Evolutionary conservation across 1,140 invertebrate genomes (phyloP), one percentile per base, ranked within the genome.

Genomic region (Macrotrachela quadricornifera): DNA sequence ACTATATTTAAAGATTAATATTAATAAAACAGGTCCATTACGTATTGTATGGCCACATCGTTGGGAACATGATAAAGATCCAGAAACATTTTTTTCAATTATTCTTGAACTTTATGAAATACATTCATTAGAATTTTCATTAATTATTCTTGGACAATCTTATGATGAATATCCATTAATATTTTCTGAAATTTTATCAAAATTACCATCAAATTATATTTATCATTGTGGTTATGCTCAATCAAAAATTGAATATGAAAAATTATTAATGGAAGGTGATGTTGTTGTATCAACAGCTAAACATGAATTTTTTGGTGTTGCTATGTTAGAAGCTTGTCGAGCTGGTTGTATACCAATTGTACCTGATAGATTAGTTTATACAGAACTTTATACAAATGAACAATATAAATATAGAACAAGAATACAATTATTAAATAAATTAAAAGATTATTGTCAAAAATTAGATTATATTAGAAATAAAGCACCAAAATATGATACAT

Each of bases 61-160:
- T 61, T 82, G 80, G 80, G 80, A 83, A 65, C 80, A 81, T 66
- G 80, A 83, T 62, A 82, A 82, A 66, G 75, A 78, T 64, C 80
- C 80, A 11, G 72, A 78, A 37, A 60, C 72, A 17, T 76, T 82
- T 61, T 77, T 80, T 49, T 60, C 73, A 10, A 71, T 74, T 6
- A 14, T 42, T 14, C 13, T 37, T 54, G 43, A 46, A 50, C 46
- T 43, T 39, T 56, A 54, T 39, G 52, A 65, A 64, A 60, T 10
- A 58, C 67, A 54, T 68, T 68, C 59, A 30, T 30, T 30, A 30
- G 8, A 2, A 30, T 30, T 30, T 30, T 30, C 21, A 30, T 30
- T 30, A 30, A 30, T 30, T 9, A 30, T 30, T 30, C 21, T 30
- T 30, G 21, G 21, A 4, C 21, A 30, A 30, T 30, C 21, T 4